Percentiles rank a stretch among this genome's conserved stretches.
Conservation (phyloP, 2,888 invertebrate species). For the Meliscaeva auricollis region DNA sequence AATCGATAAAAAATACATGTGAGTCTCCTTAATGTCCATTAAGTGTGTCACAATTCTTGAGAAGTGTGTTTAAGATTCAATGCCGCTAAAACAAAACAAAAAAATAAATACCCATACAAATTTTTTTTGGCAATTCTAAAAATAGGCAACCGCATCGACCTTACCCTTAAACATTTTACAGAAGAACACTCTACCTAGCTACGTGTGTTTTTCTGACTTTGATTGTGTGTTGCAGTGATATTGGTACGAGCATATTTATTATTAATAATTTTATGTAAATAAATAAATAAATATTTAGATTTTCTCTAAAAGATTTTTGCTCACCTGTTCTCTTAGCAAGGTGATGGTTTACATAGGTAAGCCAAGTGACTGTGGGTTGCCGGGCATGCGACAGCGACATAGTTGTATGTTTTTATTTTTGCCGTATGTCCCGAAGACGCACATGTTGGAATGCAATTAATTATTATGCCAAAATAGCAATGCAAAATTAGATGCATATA, state of each 20-base stretch:
- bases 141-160: conserved; percentile 39
- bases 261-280: background rate
- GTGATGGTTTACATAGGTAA: conserved; percentile 13
- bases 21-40: conserved; percentile 48
- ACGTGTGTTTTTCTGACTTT: background rate
- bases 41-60: conserved; percentile 31
- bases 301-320: conserved; percentile 44
- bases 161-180: conserved; percentile 10
- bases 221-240: background rate
- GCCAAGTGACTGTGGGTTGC: background rate
- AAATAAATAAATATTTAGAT: background rate
- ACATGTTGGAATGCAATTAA: conserved; percentile 65
- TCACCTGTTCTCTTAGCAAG: conserved; percentile 46
- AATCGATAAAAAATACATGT: conserved; percentile 56
- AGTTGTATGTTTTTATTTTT: conserved; percentile 30
- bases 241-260: background rate
- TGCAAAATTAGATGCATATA: conserved; percentile 41
- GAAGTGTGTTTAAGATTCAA: conserved; percentile 33
- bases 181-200: background rate
- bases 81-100: conserved; percentile 12
- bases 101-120: background rate
- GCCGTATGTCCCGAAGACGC: conserved; percentile 38
- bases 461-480: conserved; percentile 52
- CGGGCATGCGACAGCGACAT: conserved; percentile 9
- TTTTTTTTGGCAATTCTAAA: conserved; percentile 21